These are phyloP conservation scores for Triplophysa siluroides DNA, from an alignment of 2,113 vertebrate genomes.

Conservation along the genomic window DNA sequence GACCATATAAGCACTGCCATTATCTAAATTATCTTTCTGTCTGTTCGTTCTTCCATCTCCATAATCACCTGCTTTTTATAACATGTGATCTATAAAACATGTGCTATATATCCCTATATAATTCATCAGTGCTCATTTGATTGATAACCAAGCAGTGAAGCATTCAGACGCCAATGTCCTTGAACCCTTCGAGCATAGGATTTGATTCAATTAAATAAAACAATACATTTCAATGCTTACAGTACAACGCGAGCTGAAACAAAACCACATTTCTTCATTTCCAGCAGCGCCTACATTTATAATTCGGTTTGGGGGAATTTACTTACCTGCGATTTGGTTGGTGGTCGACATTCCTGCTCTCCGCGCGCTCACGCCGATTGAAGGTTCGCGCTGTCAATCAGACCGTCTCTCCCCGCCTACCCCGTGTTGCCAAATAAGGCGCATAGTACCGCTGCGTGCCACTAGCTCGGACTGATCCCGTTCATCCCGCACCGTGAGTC, in stretches of 20 bases:
- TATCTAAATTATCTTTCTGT: too few relatives aligned
- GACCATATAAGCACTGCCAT: too few relatives aligned
- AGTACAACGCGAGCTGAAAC: background rate
- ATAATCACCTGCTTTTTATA: too few relatives aligned
- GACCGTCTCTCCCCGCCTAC: constrained; percentile 58
- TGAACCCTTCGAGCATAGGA: background rate
- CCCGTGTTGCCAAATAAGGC: constrained; percentile 70
- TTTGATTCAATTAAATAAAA: background rate
- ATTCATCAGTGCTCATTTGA: background rate
- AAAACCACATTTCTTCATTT: background rate
- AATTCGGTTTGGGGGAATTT: constrained; percentile 51
- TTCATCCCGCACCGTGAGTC: constrained; percentile 49
- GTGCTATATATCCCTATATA: too few relatives aligned
- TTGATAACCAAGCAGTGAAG: background rate
- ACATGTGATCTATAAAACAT: too few relatives aligned
- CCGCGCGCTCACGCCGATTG: constrained; percentile 58
- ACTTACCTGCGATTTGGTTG: constrained; percentile 58
- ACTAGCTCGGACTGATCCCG: constrained; percentile 61
- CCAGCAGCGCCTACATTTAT: constrained; percentile 27
- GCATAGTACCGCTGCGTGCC: constrained; percentile 42
- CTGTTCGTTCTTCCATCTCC: too few relatives aligned
- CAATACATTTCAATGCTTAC: background rate
- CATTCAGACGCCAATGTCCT: background rate
- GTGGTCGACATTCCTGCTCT: constrained; percentile 48
- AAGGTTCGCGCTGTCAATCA: constrained; percentile 61